A percentile compares a stretch with the other conserved stretches of the same genome.
These are phyloP conservation scores for Andrena dorsata DNA, from an alignment of 2,888 invertebrate genomes.

Conservation along the genomic window DNA sequence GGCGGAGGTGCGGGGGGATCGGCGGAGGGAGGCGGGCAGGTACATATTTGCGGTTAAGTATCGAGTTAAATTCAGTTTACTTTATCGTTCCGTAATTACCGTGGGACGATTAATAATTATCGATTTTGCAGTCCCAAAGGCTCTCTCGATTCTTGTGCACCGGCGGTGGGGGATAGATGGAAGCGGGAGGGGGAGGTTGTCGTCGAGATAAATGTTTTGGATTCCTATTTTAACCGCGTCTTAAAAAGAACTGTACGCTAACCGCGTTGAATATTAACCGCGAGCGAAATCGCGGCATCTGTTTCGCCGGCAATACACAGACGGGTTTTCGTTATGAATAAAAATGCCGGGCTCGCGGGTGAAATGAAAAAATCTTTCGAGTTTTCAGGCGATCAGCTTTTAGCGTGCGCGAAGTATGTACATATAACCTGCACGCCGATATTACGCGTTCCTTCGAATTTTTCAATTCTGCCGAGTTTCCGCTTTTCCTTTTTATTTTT, in stretches of 20 bases:
- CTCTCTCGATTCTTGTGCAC: background rate
- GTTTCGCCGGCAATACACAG: conserved; percentile 36
- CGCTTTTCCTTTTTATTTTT: background rate
- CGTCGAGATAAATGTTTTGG: background rate
- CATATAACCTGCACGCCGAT: background rate
- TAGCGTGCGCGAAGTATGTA: background rate
- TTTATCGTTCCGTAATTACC: conserved; percentile 34
- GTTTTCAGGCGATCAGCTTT: conserved; percentile 36
- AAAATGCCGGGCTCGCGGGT: conserved; percentile 36
- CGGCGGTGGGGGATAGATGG: no score
- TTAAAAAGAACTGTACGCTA: background rate
- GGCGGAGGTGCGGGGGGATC: background rate
- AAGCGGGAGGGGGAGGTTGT: background rate
- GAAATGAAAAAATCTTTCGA: conserved; percentile 32
- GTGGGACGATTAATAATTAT: conserved; percentile 25
- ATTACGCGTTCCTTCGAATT: background rate
- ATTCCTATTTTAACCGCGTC: background rate
- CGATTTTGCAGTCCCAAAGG: background rate
- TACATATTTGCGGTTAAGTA: conserved; percentile 56
- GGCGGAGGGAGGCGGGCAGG: background rate
- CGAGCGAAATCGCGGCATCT: conserved; percentile 37
- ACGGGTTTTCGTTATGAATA: conserved; percentile 55
- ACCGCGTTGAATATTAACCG: conserved; percentile 29
- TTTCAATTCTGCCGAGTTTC: background rate
- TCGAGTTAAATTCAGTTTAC: conserved; percentile 42